Base-by-base conservation (phyloP, 2,888 invertebrate genomes). In the Unio delphinus region DNA sequence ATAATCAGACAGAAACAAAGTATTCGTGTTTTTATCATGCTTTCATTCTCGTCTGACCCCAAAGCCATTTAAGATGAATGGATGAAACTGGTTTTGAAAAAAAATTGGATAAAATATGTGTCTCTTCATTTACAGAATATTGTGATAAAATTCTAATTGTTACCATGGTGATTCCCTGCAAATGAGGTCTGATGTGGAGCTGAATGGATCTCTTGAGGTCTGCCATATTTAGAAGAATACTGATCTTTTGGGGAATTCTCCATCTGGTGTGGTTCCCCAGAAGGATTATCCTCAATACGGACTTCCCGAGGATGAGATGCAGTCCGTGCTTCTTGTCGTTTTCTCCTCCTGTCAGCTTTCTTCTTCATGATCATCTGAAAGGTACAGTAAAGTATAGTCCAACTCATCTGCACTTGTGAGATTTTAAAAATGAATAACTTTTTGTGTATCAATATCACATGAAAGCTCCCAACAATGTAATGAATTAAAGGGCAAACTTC, bases 341-440 rank as follows among this genome's bases (percentile, higher is more conserved):
- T 80, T 56, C 86, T 72, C 55, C 88, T 72, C 26, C 89, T 72
- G 54, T 89, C 89, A 26, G 87, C 81, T 72, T 89, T 89, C 83
- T 88, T 88, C 67, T 87, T 86, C 79, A 87, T 84, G 28, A 89
- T 89, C 89, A 89, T 89, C 88, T 89, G 65, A 45, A 45, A 45
- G 11, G 3, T 45, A 45, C 45, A 45, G 45, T 45, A 45, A 45
- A 45, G 45, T 45, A 45, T 45, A 45, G 34, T 1, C 7, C 8
- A 8, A 15, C 15, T 45, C 45, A 45, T 45, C 45, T 45, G 15
- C 45, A 11, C 45, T 45, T 45, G 11, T 45, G 45, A 45, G 45
- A 45, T 45, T 45, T 11, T 11, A 45, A 45, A 45, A 45, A 45
- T 45, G 11, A 45, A 45, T 45, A 0, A 23, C 23, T 23, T 23